Conservation (phyloP, 2,888 invertebrate genomes). For the Campoplex capitator region DNA sequence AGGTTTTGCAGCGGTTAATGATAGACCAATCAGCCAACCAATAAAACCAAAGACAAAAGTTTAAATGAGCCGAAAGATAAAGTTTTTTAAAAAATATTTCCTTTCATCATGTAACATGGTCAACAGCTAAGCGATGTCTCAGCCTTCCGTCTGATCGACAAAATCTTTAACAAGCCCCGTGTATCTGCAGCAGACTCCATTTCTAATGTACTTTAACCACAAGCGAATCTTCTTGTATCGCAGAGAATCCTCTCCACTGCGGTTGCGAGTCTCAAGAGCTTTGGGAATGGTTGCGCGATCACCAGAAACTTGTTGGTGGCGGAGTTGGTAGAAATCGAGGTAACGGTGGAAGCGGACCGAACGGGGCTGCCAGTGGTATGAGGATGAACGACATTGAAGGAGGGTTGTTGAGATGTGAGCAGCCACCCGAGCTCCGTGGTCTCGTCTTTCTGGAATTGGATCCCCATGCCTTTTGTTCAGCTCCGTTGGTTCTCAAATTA, state of each 20-base stretch:
- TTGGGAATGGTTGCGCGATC: constrained; percentile 96
- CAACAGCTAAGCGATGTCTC: not conserved
- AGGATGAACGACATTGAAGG: constrained; percentile 80
- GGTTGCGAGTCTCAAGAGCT: constrained; percentile 95
- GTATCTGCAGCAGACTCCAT: not conserved
- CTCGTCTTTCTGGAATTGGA: constrained; percentile 91
- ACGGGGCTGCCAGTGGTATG: constrained; percentile 76
- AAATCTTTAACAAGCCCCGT: not conserved
- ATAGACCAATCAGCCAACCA: no score
- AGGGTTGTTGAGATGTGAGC: constrained; percentile 90
- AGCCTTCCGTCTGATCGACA: not conserved
- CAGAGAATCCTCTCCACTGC: constrained; percentile 96
- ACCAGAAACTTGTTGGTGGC: constrained; percentile 90
- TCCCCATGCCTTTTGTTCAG: constrained; percentile 93
- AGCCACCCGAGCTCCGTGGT: constrained; percentile 92
- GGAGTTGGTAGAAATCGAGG: constrained; percentile 85
- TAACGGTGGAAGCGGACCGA: constrained; percentile 80
- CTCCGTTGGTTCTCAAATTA: constrained; percentile 93
- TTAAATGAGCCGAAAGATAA: not conserved
- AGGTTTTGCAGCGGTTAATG: no score
- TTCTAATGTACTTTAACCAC: constrained; percentile 22
- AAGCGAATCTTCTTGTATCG: constrained; percentile 65
- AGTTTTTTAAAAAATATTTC: not conserved
- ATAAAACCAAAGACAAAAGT: no score
- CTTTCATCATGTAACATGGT: not conserved